phyloP scores from a whole-genome alignment of 2,113 vertebrate genomes.

The Etheostoma cragini region DNA sequence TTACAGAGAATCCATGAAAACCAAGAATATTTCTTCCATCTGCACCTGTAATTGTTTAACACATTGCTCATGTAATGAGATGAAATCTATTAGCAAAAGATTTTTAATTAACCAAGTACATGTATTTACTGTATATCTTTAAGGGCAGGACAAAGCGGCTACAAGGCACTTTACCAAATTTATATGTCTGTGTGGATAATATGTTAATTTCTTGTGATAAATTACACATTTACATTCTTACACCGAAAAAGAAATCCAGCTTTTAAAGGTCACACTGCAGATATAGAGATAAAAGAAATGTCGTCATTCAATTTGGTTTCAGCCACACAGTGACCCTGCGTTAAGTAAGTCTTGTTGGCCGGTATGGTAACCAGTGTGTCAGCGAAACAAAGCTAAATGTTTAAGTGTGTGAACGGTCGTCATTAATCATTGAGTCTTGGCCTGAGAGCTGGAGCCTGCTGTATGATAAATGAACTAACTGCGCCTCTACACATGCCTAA shows the following conservation, averaged over 20 bases:
- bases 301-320: conserved; percentile 47
- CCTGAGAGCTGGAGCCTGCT: conserved; percentile 62
- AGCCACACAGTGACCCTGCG: conserved; percentile 48
- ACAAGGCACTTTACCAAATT: neutral
- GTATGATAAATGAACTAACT: conserved; percentile 79
- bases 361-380: conserved; percentile 74
- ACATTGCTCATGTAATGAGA: neutral
- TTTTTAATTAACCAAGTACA: conserved; percentile 4
- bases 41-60: neutral
- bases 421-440: conserved; percentile 78
- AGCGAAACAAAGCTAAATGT: conserved; percentile 82
- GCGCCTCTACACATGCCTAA: conserved; percentile 65
- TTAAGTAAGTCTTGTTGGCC: conserved; percentile 70
- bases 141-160: neutral
- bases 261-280: conserved; percentile 64
- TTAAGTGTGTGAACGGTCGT: conserved; percentile 78
- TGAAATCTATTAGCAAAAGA: neutral
- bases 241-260: conserved; percentile 6
- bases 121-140: conserved; percentile 3
- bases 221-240: conserved; percentile 45
- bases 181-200: neutral
- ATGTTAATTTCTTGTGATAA: conserved; percentile 41
- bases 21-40: neutral
- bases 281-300: neutral
- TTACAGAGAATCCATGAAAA: neutral